phyloP scores from a whole-genome alignment of 2,888 invertebrate species.

The Elaeidobius kamerunicus region DNA sequence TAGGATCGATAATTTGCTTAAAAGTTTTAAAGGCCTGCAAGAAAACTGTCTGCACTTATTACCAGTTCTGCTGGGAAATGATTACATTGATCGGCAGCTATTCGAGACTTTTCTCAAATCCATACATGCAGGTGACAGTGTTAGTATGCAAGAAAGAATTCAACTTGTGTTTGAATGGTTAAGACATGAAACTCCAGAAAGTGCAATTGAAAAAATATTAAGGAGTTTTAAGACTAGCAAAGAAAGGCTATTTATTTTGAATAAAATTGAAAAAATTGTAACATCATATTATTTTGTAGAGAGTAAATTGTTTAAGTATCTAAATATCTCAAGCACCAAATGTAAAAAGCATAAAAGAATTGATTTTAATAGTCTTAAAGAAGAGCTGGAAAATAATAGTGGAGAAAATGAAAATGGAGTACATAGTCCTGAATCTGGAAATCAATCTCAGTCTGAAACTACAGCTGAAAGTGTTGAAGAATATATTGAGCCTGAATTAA shows the following conservation, averaged over 20 bases:
- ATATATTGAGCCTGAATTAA: neutral
- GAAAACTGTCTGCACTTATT: conserved; percentile 65
- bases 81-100: conserved; percentile 67
- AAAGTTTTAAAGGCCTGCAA: conserved; percentile 62
- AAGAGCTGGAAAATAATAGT: conserved; percentile 5
- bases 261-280: conserved; percentile 61
- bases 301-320: conserved; percentile 59
- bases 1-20: conserved; percentile 65
- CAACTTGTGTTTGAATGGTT: conserved; percentile 73
- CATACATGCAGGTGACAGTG: conserved; percentile 52
- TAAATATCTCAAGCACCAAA: conserved; percentile 41
- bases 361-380: conserved; percentile 8
- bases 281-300: conserved; percentile 61
- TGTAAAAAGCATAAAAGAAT: conserved; percentile 6
- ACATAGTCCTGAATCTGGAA: conserved; percentile 4
- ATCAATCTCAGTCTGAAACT: neutral
- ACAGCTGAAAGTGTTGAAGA: neutral
- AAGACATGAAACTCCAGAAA: conserved; percentile 65
- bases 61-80: conserved; percentile 85
- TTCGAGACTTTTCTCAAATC: conserved; percentile 69
- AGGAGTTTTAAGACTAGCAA: conserved; percentile 57
- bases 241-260: conserved; percentile 54
- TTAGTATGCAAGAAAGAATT: conserved; percentile 65
- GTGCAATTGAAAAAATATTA: conserved; percentile 66
- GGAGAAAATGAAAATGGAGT: neutral